Evolutionary conservation across 2,113 vertebrate species (phyloP), one percentile per base, ranked within the genome.

Genomic region (Hepsetus odoe): DNA sequence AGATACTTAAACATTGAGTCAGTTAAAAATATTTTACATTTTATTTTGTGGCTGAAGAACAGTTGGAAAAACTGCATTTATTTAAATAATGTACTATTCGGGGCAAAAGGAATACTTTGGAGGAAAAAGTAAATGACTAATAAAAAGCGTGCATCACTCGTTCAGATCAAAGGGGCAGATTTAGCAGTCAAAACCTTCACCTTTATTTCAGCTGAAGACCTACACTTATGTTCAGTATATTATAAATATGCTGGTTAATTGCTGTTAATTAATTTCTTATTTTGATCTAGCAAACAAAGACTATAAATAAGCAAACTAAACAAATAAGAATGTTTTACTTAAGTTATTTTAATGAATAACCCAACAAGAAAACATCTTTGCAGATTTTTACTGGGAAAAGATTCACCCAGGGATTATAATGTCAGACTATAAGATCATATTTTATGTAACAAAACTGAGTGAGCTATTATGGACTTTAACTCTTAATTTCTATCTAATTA

Each of bases 401-500:
- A 44, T 65, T 65, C 20, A 65, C 24, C 1, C 3, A 55, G 51
- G n/a, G 40, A 42, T 24, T 59, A 59, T 44, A 24, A 59, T 44
- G 71, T 5, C 22, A 30, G 24, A 61, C 28, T 73, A 49, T 42
- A 72, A 9, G 44, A 28, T 16, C 26, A 16, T 30, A 30, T 59
- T 22, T 42, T 59, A 30, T 72, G 55, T 4, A 49, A 33, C 33
- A 24, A 74, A 62, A 49, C 46, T 64, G 59, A 64, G 30, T 24
- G 8, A 33, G 12, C 26, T 8, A 16, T 24, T 51, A 53, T 65
- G 30, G 38, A 28, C n/a, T 28, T 53, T 40, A 76, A 42, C 14
- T 38, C 42, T 77, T 74, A 69, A 75, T 69, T 69, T 69, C 55
- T 74, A 66, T 28, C 22, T 66, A 28, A 65, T 78, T 82, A 73